Percentiles rank a stretch among this genome's conserved stretches.
Conservation (phyloP, 2,113 vertebrate species). For the Chaetodon trifascialis region DNA sequence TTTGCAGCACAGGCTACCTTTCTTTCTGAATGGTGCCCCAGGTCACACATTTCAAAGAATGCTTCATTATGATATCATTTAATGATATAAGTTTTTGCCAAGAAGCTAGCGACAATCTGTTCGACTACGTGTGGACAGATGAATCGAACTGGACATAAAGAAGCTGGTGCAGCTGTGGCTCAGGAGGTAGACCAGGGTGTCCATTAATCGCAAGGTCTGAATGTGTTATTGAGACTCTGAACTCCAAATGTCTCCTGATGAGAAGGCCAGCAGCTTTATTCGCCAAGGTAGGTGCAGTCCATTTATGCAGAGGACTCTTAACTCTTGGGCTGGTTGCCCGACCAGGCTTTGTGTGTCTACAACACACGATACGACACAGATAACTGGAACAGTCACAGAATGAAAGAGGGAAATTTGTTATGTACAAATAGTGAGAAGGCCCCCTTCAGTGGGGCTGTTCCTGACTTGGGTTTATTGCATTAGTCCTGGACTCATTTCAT, state of each 20-base stretch:
- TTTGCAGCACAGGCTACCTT: not conserved
- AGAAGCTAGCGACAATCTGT: too few species aligned
- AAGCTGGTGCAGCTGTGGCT: too few species aligned
- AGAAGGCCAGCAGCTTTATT: too few species aligned
- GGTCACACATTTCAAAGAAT: not conserved
- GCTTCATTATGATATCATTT: not conserved
- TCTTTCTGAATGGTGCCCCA: not conserved
- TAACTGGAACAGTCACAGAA: not conserved
- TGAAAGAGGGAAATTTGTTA: not conserved
- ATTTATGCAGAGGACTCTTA: not conserved
- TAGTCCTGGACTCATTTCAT: not conserved
- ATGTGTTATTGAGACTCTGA: too few species aligned
- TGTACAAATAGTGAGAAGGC: too few species aligned
- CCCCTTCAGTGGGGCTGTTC: not conserved
- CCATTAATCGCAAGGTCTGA: too few species aligned
- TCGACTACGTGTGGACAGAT: too few species aligned
- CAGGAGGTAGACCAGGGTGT: too few species aligned
- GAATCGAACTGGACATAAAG: too few species aligned
- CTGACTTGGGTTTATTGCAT: not conserved
- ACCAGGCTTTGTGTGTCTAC: not conserved
- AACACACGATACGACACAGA: not conserved
- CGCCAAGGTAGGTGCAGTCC: too few species aligned
- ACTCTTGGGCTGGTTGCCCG: not conserved
- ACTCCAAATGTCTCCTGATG: too few species aligned
- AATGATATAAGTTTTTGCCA: not conserved